Conservation (phyloP, 2,113 vertebrate species). For the Atrichornis clamosus region DNA sequence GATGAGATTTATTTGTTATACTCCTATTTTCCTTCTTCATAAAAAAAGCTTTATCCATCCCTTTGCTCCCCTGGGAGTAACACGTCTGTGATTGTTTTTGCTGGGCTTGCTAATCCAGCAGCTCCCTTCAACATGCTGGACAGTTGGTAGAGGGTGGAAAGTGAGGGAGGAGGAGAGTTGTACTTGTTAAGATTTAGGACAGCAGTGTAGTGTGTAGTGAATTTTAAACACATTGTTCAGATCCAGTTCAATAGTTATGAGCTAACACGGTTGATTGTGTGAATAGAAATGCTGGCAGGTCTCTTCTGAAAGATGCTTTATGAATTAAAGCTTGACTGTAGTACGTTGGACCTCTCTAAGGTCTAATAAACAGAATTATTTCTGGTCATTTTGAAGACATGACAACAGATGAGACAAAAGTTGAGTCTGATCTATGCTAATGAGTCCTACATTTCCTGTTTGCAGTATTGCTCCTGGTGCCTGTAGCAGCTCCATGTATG, state of each 20-base stretch:
- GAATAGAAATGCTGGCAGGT: not conserved
- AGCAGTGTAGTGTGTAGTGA: not conserved
- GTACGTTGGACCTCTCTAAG: not conserved
- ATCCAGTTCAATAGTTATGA: constrained; percentile 45
- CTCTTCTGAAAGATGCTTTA: not conserved
- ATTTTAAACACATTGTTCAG: constrained; percentile 46
- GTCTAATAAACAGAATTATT: not conserved
- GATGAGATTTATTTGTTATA: constrained; percentile 62
- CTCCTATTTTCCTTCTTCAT: constrained; percentile 43
- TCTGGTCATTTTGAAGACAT: not conserved
- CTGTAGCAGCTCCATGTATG: not conserved
- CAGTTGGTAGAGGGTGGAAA: not conserved
- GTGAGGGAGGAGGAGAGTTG: not conserved
- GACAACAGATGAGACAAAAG: not conserved
- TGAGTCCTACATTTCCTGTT: not conserved
- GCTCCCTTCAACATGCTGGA: not conserved
- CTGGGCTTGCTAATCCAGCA: constrained; percentile 30
- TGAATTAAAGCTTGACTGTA: not conserved
- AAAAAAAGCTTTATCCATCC: constrained; percentile 43
- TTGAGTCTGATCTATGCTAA: constrained; percentile 19
- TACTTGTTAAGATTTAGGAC: not conserved
- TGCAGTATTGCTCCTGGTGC: constrained; percentile 3
- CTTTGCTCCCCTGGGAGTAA: not conserved
- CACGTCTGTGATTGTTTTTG: constrained; percentile 30
- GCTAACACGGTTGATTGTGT: not conserved